Conservation (phyloP, 2,797 vertebrate species). For the Capromys pilorides region DNA sequence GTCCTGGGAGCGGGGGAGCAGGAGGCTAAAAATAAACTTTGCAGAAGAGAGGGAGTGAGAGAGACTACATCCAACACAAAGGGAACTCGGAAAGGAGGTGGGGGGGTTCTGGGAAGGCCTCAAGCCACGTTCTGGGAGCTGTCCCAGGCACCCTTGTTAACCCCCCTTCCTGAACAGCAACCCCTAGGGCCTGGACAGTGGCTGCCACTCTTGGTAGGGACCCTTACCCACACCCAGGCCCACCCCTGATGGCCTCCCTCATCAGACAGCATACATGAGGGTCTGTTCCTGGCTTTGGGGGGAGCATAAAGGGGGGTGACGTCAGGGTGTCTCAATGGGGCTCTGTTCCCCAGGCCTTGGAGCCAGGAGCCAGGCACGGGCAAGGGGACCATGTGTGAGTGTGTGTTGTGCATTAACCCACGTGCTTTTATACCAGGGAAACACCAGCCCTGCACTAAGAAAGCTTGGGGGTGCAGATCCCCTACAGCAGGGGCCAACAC, state of each 20-base stretch:
- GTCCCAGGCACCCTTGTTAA: slow-evolving; percentile 63
- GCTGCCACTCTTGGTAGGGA: slow-evolving; percentile 51
- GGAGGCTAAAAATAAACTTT: slow-evolving; percentile 87
- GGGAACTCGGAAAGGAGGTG: slow-evolving; percentile 76
- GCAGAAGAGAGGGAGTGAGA: slow-evolving; percentile 82
- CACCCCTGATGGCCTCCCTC: slow-evolving; percentile 69
- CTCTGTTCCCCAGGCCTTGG: slow-evolving; percentile 80
- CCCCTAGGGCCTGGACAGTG: slow-evolving; percentile 7
- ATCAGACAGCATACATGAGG: slow-evolving; percentile 73
- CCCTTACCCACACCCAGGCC: slow-evolving; percentile 54
- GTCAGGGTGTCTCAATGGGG: slow-evolving; percentile 83
- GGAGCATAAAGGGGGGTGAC: slow-evolving; percentile 73
- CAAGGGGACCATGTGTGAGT: slow-evolving; percentile 69
- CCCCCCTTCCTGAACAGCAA: slow-evolving; percentile 56
- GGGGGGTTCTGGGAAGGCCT: slow-evolving; percentile 75
- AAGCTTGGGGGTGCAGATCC: slow-evolving; percentile 30
- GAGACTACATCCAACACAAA: slow-evolving; percentile 82
- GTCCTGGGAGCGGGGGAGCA: slow-evolving; percentile 83
- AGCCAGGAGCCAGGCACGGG: slow-evolving; percentile 87
- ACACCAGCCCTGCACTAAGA: slow-evolving; percentile 53
- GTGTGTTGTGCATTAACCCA: slow-evolving; percentile 75
- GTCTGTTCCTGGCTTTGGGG: slow-evolving; percentile 80
- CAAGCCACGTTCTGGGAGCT: slow-evolving; percentile 56
- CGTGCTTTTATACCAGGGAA: slow-evolving; percentile 72
- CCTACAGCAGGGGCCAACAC: background rate